phyloP scores from a whole-genome alignment of 2,113 vertebrate genomes.

The Poeciliopsis retropinna region DNA sequence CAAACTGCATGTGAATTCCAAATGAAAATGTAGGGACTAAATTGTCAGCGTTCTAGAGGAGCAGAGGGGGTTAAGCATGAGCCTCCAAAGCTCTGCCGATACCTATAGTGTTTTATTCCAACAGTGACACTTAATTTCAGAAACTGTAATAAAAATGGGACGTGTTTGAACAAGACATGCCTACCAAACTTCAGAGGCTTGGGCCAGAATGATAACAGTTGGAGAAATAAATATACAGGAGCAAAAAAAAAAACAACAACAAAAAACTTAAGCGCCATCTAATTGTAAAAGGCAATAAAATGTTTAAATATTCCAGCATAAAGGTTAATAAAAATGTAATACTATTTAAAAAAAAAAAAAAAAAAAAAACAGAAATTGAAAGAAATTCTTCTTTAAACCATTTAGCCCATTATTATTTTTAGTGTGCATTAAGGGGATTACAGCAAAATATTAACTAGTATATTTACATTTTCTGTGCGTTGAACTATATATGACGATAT shows the following conservation, averaged over 20 bases:
- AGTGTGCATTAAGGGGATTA: neutral
- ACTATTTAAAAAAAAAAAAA: slow-evolving; percentile 1
- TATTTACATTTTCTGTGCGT: neutral
- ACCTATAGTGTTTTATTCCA: slow-evolving; percentile 66
- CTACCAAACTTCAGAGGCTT: slow-evolving; percentile 36
- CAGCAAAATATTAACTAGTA: neutral
- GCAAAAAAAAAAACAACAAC: slow-evolving; percentile 29
- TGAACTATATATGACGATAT: neutral
- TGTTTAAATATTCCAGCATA: slow-evolving; percentile 20
- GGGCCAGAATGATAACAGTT: slow-evolving; percentile 25
- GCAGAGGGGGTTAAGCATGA: slow-evolving; percentile 31
- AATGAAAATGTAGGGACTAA: slow-evolving; percentile 61
- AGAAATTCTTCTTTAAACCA: neutral
- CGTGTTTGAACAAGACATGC: slow-evolving; percentile 49
- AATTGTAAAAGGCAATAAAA: slow-evolving; percentile 51
- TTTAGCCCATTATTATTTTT: neutral
- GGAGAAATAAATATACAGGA: slow-evolving; percentile 38
- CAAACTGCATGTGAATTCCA: slow-evolving; percentile 64
- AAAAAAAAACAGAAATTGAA: slow-evolving; percentile 1
- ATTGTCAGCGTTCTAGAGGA: slow-evolving; percentile 58
- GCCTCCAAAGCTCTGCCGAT: slow-evolving; percentile 50
- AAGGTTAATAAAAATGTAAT: neutral
- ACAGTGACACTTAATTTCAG: slow-evolving; percentile 71
- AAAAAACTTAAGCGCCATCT: slow-evolving; percentile 42
- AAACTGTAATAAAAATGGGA: slow-evolving; percentile 69